Percentiles rank a stretch among this genome's conserved stretches.
Evolutionary conservation across 2,797 vertebrate genomes (phyloP).

Genomic region (Manis crassicaudata): DNA sequence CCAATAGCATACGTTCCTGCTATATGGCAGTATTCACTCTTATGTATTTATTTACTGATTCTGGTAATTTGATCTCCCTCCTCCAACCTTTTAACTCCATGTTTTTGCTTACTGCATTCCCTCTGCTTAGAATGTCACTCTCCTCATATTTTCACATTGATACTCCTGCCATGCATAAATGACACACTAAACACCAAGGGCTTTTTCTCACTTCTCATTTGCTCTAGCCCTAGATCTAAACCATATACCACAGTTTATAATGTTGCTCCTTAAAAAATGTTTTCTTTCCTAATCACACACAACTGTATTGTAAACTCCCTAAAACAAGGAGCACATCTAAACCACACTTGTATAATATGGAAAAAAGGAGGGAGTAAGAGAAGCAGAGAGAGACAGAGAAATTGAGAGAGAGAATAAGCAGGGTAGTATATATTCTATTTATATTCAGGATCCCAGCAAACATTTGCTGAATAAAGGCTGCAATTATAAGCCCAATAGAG

Average conservation of each 20-base stretch:
- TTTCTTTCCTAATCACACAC: conserved; percentile 20
- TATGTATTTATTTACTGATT: not conserved
- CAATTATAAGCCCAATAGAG: not conserved
- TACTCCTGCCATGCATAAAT: not conserved
- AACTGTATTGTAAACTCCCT: not conserved
- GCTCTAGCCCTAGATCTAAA: not conserved
- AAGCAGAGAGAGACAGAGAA: not conserved
- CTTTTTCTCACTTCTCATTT: not conserved
- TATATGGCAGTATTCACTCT: not conserved
- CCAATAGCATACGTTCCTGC: not conserved
- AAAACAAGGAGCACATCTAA: not conserved
- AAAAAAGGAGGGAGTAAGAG: not conserved
- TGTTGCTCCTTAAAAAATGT: conserved; percentile 5
- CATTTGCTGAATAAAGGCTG: not conserved
- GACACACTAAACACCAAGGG: conserved; percentile 4
- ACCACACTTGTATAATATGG: not conserved
- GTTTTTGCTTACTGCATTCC: not conserved
- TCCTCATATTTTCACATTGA: not conserved
- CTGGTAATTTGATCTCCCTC: not conserved
- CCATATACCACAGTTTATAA: conserved; percentile 12
- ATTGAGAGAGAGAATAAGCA: not conserved
- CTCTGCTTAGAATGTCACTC: not conserved
- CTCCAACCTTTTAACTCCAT: not conserved
- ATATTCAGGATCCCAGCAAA: not conserved
- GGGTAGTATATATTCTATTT: not conserved